Conservation (phyloP, 35 echinoderm and acorn worm species). For the Heliocidaris tuberculata region DNA sequence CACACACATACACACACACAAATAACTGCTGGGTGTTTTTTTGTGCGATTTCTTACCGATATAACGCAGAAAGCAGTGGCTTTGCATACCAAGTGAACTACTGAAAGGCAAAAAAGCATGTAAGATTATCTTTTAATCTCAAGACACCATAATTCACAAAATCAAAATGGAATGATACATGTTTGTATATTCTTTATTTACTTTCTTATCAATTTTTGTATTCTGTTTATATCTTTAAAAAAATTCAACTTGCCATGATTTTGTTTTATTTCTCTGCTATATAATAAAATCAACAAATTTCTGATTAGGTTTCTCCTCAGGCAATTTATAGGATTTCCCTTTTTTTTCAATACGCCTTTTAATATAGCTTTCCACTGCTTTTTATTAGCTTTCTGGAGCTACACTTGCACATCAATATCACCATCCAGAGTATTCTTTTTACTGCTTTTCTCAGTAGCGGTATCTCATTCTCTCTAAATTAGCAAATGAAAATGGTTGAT, state of each 20-base stretch:
- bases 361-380: not conserved
- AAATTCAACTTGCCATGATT: too few species aligned
- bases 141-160: not conserved
- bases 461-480: not conserved
- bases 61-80: not conserved
- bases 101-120: not conserved
- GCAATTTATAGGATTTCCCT: not conserved
- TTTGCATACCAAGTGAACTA: not conserved
- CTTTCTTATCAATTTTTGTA: too few species aligned
- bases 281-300: too few species aligned
- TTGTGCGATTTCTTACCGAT: not conserved
- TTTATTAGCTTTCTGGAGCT: not conserved
- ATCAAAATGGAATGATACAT: not conserved
- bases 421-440: too few species aligned
- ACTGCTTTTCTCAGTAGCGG: not conserved
- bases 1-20: slow-evolving; percentile 24
- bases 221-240: too few species aligned
- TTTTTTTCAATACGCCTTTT: too few species aligned
- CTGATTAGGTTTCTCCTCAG: too few species aligned
- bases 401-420: not conserved
- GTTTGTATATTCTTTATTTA: not conserved
- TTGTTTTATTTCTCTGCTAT: too few species aligned
- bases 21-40: not conserved
- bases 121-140: not conserved
- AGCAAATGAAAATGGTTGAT: not conserved